A percentile compares a stretch with the other conserved stretches of the same genome.
These are phyloP conservation scores for Eidolon helvum DNA, from an alignment of 2,113 vertebrate genomes.

Conservation along the genomic window DNA sequence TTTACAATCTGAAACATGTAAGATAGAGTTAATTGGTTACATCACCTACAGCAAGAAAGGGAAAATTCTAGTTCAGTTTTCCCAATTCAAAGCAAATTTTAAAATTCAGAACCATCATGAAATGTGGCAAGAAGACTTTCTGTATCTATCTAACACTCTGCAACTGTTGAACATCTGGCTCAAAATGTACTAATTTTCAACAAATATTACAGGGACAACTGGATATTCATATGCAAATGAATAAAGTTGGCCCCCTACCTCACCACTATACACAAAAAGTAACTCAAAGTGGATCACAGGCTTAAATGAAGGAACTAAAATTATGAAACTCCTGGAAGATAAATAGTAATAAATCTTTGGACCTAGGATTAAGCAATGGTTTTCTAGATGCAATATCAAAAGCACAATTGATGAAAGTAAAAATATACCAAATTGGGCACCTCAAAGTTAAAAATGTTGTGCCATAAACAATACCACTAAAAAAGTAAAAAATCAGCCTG, in stretches of 20 bases:
- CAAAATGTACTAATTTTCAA: not conserved
- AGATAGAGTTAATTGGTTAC: not conserved
- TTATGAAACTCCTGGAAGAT: not conserved
- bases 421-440: not conserved
- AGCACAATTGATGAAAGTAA: not conserved
- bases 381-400: not conserved
- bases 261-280: not conserved
- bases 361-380: not conserved
- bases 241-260: not conserved
- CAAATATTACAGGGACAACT: not conserved
- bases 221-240: not conserved
- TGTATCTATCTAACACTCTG: not conserved
- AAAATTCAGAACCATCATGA: not conserved
- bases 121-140: not conserved
- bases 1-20: not conserved
- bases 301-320: not conserved
- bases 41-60: not conserved
- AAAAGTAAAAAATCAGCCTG: not conserved
- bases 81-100: conserved; percentile 4
- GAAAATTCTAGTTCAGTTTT: not conserved
- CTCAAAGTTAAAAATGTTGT: not conserved
- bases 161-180: not conserved
- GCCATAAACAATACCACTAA: not conserved
- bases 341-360: not conserved
- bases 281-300: not conserved